phyloP scores from a whole-genome alignment of 1,140 invertebrate species.

The Lycorma delicatula region DNA sequence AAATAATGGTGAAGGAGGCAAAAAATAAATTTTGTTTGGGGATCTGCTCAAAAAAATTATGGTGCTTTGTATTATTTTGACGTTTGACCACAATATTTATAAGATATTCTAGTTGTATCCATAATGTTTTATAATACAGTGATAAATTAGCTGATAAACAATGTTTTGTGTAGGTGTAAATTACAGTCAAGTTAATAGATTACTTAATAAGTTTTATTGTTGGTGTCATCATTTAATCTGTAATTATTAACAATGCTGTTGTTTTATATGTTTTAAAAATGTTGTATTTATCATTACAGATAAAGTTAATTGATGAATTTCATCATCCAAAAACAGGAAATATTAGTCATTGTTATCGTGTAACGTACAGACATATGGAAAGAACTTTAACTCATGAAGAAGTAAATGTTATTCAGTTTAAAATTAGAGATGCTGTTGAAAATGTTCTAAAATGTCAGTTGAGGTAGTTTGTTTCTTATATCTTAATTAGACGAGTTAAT shows the following conservation, averaged over 20 bases:
- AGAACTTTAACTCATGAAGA: slow-evolving; percentile 77
- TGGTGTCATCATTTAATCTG: neutral
- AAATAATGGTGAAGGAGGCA: too few species aligned
- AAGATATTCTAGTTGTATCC: neutral
- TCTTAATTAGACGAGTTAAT: too few species aligned
- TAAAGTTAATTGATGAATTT: slow-evolving; percentile 81
- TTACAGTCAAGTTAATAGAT: neutral
- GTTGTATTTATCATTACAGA: slow-evolving; percentile 41
- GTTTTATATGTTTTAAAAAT: neutral
- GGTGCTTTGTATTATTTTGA: too few species aligned
- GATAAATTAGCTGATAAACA: neutral
- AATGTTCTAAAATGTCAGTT: neutral
- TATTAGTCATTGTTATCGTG: slow-evolving; percentile 83
- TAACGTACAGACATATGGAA: slow-evolving; percentile 91
- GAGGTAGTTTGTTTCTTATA: too few species aligned
- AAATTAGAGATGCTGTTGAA: slow-evolving; percentile 1
- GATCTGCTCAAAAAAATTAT: too few species aligned
- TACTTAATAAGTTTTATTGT: neutral
- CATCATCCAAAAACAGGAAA: slow-evolving; percentile 73
- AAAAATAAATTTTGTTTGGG: too few species aligned
- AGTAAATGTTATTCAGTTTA: slow-evolving; percentile 51
- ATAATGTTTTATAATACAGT: neutral
- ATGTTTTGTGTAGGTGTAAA: neutral
- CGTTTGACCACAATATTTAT: too few species aligned
- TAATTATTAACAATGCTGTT: slow-evolving; percentile 4